Evolutionary conservation across 2,113 vertebrate species (phyloP), one percentile per base, ranked within the genome.

Genomic region (Ondatra zibethicus): DNA sequence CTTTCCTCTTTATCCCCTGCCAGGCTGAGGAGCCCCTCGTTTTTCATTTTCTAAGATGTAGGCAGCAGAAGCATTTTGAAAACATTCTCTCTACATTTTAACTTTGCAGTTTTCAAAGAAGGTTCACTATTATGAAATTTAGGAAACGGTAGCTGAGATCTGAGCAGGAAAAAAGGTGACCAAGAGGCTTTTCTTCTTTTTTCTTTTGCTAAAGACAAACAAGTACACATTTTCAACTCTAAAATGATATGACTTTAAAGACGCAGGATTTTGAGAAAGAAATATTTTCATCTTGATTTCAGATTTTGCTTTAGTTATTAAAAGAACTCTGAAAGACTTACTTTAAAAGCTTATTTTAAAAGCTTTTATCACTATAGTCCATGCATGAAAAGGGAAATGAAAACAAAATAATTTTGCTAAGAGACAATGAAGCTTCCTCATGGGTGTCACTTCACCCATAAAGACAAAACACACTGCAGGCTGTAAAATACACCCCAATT

Each of bases 1-100:
- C 94, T 93, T 97, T 88, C 89, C 91, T 97, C 80, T 96, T 89
- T 82, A 17, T 0, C 80, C 98, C 92, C 89, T 70, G 94, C 96
- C 10, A 4, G 84, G 80, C 89, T 82, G 82, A 97, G 50, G 39
- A 76, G 10, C 80, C 73, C 77, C 93, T 97, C 96, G 52, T 97
- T 97, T 97, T 92, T 33, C 66, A 61, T 93, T 92, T 73, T 75
- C 52, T 65, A 50, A 31, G 50, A 92, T 84, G 93, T 93, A 75
- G 81, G 92, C 77, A 91, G 55, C 66, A 91, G 61, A 1, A 65
- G n/a, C 66, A 77, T 96, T 96, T 96, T 95, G 93, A 97, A 90
- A 96, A 96, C 33, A 92, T 65, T 93, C 92, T 52, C 2, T 21
- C 25, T 77, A 88, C 66, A 81, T 92, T 81, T 96, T 0, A 45